These are phyloP conservation scores for Cercopithecus mona DNA, from an alignment of 2,113 vertebrate genomes.

Conservation along the genomic window DNA sequence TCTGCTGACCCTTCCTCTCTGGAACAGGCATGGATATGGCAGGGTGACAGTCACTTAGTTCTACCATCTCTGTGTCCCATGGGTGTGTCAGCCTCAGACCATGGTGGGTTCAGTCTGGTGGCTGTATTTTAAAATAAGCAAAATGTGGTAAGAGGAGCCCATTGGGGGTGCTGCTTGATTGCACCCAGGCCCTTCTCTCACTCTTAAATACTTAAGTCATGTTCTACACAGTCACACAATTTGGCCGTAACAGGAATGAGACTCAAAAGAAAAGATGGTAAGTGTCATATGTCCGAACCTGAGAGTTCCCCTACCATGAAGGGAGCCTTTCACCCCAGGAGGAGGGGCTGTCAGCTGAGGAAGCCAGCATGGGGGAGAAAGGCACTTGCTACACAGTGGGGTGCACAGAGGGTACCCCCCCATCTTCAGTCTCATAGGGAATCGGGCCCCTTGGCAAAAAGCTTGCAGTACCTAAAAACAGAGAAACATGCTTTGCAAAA, in stretches of 20 bases:
- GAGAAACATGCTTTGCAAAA: neutral
- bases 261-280: neutral
- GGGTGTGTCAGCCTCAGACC: neutral
- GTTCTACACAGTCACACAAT: accelerated
- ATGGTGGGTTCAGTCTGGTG: neutral
- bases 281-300: neutral
- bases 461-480: neutral
- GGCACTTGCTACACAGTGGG: neutral
- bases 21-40: accelerated
- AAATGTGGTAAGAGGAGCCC: neutral
- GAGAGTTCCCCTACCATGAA: neutral
- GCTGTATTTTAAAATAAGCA: neutral
- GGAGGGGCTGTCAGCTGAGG: neutral
- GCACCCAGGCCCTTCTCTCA: neutral
- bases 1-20: neutral
- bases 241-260: neutral
- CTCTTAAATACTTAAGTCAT: too few relatives aligned
- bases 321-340: neutral
- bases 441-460: neutral
- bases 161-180: accelerated
- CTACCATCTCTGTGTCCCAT: neutral
- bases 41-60: neutral
- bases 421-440: neutral
- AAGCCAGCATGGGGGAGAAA: neutral
- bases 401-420: too few relatives aligned